phyloP scores from a whole-genome alignment of 2,113 vertebrate genomes.

The Burhinus oedicnemus region DNA sequence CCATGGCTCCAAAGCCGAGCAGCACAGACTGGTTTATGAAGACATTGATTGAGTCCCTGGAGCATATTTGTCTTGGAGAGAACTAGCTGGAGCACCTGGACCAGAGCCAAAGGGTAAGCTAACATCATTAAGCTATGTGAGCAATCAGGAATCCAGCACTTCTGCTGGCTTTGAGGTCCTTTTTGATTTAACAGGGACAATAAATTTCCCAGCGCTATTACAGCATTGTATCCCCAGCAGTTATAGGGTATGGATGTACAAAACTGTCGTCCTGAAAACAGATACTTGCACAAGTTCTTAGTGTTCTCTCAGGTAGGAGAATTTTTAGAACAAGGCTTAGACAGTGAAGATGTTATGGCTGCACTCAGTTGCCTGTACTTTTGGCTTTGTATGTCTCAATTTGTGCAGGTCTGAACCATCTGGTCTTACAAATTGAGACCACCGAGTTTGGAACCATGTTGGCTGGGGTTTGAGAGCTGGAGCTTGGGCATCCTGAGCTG shows the following conservation, averaged over 20 bases:
- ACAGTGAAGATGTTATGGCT: background rate
- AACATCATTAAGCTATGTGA: background rate
- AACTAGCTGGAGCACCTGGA: background rate
- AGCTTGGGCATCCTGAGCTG: background rate
- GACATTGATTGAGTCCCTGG: background rate
- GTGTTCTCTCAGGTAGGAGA: background rate
- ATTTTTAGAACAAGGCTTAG: background rate
- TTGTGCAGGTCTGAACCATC: background rate
- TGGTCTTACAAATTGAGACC: background rate
- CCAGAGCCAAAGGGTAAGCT: background rate
- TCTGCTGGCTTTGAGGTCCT: background rate
- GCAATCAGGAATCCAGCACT: background rate
- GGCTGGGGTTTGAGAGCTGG: background rate
- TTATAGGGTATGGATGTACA: background rate
- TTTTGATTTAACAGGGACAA: background rate
- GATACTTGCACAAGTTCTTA: background rate
- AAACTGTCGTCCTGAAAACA: background rate
- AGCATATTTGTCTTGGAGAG: background rate
- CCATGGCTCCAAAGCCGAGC: background rate
- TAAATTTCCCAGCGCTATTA: background rate
- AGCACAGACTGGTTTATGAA: background rate
- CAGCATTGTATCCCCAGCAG: background rate
- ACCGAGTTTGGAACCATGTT: background rate
- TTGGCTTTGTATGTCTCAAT: background rate
- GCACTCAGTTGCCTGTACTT: background rate